These are phyloP conservation scores for Perccottus glenii DNA, from an alignment of 2,113 vertebrate species.

Conservation along the genomic window DNA sequence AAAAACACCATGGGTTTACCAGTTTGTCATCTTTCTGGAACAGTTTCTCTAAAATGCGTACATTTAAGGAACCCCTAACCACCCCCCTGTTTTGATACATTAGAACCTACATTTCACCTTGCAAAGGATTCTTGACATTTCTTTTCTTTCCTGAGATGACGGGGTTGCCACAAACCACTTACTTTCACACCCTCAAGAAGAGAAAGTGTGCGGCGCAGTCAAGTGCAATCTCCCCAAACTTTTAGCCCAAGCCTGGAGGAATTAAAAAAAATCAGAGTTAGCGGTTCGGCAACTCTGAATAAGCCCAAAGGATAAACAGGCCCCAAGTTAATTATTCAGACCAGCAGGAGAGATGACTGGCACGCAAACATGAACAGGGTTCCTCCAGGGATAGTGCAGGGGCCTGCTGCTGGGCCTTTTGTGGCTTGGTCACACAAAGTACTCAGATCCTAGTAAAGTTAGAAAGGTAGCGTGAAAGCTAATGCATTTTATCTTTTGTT, in stretches of 20 bases:
- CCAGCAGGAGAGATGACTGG: constrained; percentile 52
- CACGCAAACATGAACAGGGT: constrained; percentile 55
- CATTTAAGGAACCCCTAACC: constrained; percentile 39
- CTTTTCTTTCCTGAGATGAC: constrained; percentile 58
- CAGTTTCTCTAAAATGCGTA: constrained; percentile 2
- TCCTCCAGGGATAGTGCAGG: constrained; percentile 46
- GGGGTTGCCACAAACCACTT: constrained; percentile 51
- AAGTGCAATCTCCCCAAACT: constrained; percentile 3
- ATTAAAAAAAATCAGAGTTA: constrained; percentile 28
- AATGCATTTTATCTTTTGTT: neutral
- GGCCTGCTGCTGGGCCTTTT: constrained; percentile 35
- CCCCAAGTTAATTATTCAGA: constrained; percentile 69
- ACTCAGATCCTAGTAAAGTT: constrained; percentile 2
- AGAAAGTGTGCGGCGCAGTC: constrained; percentile 55
- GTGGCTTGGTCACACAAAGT: constrained; percentile 24
- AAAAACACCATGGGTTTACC: neutral
- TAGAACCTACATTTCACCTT: constrained; percentile 25
- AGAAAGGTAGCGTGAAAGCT: neutral
- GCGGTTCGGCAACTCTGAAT: constrained; percentile 62
- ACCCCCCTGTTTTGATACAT: constrained; percentile 53
- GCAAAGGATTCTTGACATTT: constrained; percentile 5
- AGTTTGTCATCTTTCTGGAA: neutral
- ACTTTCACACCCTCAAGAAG: constrained; percentile 55
- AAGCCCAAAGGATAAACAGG: constrained; percentile 61
- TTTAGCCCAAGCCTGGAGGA: constrained; percentile 29